phyloP scores from a whole-genome alignment of 2,113 vertebrate genomes.

The Mirounga angustirostris region DNA sequence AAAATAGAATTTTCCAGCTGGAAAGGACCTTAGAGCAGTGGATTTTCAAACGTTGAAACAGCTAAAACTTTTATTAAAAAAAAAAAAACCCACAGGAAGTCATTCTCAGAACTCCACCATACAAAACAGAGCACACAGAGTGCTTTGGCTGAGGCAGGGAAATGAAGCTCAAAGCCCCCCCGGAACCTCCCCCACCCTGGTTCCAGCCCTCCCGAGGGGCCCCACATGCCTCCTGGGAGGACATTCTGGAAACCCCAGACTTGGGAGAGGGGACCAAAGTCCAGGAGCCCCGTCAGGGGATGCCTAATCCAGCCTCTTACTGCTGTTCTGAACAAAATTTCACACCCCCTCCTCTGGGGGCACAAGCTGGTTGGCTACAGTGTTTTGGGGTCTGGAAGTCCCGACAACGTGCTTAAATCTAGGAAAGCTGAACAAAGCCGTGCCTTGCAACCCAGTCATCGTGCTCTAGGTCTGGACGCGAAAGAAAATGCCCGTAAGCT shows the following conservation, averaged over 20 bases:
- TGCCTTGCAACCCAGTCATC: not conserved
- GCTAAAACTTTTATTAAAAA: not conserved
- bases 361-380: not conserved
- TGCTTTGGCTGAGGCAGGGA: not conserved
- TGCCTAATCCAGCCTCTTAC: not conserved
- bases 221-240: not conserved
- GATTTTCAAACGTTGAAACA: not conserved
- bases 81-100: not conserved
- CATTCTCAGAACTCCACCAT: not conserved
- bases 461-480: too few species aligned
- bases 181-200: fast-evolving
- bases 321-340: not conserved
- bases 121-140: not conserved
- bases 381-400: not conserved
- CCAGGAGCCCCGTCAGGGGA: not conserved
- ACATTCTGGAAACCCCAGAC: not conserved
- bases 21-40: not conserved
- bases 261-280: not conserved
- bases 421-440: not conserved
- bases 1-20: conserved; percentile 53
- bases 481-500: not conserved
- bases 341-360: not conserved
- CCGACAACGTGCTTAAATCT: not conserved
- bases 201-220: not conserved
- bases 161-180: not conserved